These are phyloP conservation scores for Mus minutoides DNA, from an alignment of 2,797 vertebrate species.

Conservation along the genomic window DNA sequence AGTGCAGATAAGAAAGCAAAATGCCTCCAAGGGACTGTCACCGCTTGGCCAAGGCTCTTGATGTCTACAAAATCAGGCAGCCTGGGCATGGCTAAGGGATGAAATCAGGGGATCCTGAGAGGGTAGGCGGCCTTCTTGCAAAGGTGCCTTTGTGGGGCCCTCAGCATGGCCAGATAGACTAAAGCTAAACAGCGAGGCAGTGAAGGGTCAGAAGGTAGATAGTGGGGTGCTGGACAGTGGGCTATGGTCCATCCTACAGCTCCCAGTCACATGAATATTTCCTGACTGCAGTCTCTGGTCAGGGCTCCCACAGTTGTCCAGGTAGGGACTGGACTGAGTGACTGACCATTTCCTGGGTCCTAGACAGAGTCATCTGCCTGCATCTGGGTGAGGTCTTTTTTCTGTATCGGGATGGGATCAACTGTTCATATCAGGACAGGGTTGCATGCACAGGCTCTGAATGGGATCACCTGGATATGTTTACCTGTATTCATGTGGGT, in stretches of 20 bases:
- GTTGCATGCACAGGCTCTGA: background rate
- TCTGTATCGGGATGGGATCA: background rate
- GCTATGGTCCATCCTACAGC: rapidly evolving
- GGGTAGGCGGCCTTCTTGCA: background rate
- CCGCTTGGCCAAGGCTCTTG: background rate
- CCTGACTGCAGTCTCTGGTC: too few species aligned
- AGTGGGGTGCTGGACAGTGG: background rate
- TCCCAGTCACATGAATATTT: background rate
- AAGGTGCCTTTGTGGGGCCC: background rate
- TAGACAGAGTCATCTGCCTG: background rate
- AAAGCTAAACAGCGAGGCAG: background rate
- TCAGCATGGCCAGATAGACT: rapidly evolving
- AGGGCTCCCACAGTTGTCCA: background rate
- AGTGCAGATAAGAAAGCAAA: background rate
- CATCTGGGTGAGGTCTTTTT: background rate
- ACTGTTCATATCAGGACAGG: background rate
- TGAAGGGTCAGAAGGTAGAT: too few species aligned
- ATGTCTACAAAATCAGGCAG: background rate
- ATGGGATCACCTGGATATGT: background rate
- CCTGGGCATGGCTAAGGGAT: background rate
- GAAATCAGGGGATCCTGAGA: background rate
- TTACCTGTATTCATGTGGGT: background rate
- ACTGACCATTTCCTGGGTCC: background rate
- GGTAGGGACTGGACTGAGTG: background rate
- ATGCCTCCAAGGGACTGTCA: rapidly evolving